Evolutionary conservation across 2,888 invertebrate species (phyloP).

Genomic region (Branchellion lobata): DNA sequence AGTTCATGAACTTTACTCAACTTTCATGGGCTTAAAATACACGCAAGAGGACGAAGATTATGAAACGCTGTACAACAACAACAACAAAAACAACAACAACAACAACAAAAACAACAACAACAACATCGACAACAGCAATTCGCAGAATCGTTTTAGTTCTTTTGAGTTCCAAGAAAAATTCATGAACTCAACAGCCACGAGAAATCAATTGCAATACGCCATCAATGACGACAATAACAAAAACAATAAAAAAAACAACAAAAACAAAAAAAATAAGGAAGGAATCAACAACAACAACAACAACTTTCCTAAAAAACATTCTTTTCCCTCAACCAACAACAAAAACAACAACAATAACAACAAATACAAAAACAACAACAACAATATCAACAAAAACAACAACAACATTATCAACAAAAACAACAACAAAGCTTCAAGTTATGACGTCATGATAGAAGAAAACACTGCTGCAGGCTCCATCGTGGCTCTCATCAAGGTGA

Average conservation of each 20-base stretch:
- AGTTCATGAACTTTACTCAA: neutral
- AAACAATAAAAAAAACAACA: neutral
- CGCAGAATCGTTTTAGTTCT: too few relatives aligned
- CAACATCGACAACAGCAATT: neutral
- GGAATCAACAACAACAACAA: neutral
- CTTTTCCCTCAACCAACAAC: neutral
- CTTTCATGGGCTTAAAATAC: neutral
- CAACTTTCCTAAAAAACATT: neutral
- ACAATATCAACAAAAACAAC: neutral
- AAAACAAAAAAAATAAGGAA: neutral
- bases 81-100: neutral
- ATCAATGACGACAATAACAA: neutral
- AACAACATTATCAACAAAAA: neutral
- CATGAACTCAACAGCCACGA: neutral
- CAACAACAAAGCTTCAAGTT: neutral
- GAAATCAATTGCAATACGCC: neutral
- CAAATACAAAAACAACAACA: neutral
- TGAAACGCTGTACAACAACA: neutral
- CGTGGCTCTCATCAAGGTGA: constrained; percentile 28
- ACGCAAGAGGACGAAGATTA: neutral
- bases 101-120: neutral
- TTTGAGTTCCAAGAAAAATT: neutral
- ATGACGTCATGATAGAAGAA: constrained; percentile 19
- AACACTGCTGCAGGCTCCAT: constrained; percentile 25
- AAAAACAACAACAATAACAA: neutral